phyloP scores from a whole-genome alignment of 2,797 vertebrate species.

The Sebastes iracundus region DNA sequence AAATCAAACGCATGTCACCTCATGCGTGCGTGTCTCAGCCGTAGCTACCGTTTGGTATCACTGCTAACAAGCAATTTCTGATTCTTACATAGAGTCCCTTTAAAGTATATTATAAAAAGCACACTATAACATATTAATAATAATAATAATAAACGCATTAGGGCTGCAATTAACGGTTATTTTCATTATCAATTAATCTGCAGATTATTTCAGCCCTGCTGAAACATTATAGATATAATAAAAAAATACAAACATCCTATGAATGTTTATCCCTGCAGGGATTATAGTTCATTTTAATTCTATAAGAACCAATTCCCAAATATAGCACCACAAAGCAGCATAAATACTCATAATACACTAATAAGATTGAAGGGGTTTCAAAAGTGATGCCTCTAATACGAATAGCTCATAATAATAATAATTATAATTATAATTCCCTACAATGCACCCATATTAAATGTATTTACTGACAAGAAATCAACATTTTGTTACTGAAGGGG shows the following conservation, averaged over 20 bases:
- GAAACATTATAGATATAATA: too few relatives aligned
- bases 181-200: neutral
- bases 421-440: neutral
- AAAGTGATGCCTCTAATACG: neutral
- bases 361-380: neutral
- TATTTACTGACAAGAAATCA: neutral
- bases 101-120: neutral
- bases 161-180: neutral
- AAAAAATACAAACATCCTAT: too few relatives aligned
- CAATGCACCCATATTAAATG: neutral
- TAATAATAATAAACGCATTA: neutral
- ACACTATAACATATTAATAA: neutral
- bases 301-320: neutral
- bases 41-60: too few relatives aligned
- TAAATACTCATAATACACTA: neutral
- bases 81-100: too few relatives aligned
- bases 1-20: too few relatives aligned
- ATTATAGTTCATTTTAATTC: neutral
- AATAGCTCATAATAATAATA: neutral
- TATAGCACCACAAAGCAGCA: neutral
- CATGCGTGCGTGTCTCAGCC: too few relatives aligned
- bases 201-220: too few relatives aligned
- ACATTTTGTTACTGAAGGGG: neutral
- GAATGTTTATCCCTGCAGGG: neutral
- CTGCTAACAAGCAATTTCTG: too few relatives aligned